Conservation (phyloP, 2,888 invertebrate species). For the Bombylius discolor region DNA sequence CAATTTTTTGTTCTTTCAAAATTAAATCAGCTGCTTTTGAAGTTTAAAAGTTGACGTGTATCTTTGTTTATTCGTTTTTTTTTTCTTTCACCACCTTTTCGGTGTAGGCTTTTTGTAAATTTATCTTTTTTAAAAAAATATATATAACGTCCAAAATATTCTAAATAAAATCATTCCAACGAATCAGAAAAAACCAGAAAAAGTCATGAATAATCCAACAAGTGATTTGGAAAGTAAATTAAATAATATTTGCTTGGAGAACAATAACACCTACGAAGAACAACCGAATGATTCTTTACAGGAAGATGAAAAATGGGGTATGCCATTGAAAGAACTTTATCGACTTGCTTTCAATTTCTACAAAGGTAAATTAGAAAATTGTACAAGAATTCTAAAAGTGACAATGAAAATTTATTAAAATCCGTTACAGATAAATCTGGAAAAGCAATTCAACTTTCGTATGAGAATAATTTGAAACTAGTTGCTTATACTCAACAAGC, state of each 20-base stretch:
- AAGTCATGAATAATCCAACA: background rate
- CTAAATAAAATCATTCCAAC: too few relatives aligned
- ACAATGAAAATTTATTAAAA: background rate
- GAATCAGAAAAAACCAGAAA: too few relatives aligned
- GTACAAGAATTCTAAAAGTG: background rate
- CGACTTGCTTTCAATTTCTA: slow-evolving; percentile 81
- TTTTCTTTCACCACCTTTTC: too few relatives aligned
- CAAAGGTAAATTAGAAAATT: slow-evolving; percentile 54
- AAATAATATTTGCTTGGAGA: background rate
- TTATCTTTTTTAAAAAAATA: too few relatives aligned
- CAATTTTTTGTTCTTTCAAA: too few relatives aligned
- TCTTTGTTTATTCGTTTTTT: too few relatives aligned
- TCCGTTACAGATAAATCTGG: slow-evolving; percentile 75
- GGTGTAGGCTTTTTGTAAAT: too few relatives aligned
- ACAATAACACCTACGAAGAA: background rate
- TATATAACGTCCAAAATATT: too few relatives aligned
- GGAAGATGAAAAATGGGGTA: slow-evolving; percentile 45
- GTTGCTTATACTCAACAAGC: slow-evolving; percentile 90
- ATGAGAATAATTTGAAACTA: slow-evolving; percentile 81
- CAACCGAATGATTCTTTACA: background rate
- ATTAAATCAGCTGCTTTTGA: too few relatives aligned
- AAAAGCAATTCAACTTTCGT: slow-evolving; percentile 89
- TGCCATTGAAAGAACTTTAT: slow-evolving; percentile 68
- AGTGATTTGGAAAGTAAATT: background rate
- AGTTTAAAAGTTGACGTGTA: too few relatives aligned